Evolutionary conservation across 2,113 vertebrate genomes (phyloP), one percentile per base, ranked within the genome.

Genomic region (Pseudorasbora parva): DNA sequence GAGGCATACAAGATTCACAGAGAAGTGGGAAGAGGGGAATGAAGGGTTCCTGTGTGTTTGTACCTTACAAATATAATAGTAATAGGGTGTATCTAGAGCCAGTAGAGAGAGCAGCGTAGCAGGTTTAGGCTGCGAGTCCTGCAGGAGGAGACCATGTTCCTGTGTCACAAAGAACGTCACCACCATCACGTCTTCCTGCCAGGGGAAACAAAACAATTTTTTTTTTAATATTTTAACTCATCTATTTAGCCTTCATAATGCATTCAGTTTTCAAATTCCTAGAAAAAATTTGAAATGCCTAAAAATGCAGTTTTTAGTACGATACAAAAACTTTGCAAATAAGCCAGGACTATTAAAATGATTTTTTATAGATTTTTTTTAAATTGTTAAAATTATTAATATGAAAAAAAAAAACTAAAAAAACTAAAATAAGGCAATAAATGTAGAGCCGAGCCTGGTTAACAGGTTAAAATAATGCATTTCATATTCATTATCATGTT

Each of bases 51-150:
- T 47, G 56, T 19, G 23, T 66, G 73, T 41, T 62, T 83, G 82
- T 88, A 99, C 98, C 97, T 98, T 98, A 91, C 94, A 96, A 30
- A 93, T 95, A 88, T 98, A 99, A 91, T 97, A 99, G 85, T 97
- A 99, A 86, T 97, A 93, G 9, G 98, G 98, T 37, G 96, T 96
- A 66, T 97, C 94, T 23, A 98, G 85, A 33, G 97, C 97, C 15
- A 99, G 93, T 25, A 99, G 95, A 9, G 88, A 84, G 80, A 98
- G 94, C 41, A 94, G 94, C 23, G 92, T 66, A 0, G 93, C 78
- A 10, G 96, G 95, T 89, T 93, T 91, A 1, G 93, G 90, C 86
- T 96, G 98, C 73, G 92, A 95, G 84, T 99, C 98, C 45, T 98
- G 97, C 17, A 98, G 93, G 82, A 98, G 91, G 47, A 99, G 92